These are phyloP conservation scores for Notospermus geniculatus DNA, from an alignment of 1,140 invertebrate genomes.

Conservation along the genomic window DNA sequence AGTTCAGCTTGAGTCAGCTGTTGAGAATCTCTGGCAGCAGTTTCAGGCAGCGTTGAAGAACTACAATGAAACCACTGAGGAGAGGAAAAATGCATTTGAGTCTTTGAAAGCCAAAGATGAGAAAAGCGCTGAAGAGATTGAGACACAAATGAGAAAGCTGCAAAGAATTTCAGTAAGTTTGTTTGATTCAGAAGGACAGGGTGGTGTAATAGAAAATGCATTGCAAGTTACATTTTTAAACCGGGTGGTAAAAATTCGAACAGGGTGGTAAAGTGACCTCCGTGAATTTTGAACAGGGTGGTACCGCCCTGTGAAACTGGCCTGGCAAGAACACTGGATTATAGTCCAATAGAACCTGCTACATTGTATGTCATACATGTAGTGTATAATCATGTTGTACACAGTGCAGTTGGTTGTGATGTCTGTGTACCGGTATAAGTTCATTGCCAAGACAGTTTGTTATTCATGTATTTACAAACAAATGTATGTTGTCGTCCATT, in stretches of 20 bases:
- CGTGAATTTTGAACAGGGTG: neutral
- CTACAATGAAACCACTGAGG: slow-evolving; percentile 55
- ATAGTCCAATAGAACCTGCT: neutral
- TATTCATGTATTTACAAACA: no score
- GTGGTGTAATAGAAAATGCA: no score
- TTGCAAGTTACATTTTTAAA: no score
- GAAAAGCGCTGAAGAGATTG: slow-evolving; percentile 54
- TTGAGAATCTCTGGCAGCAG: slow-evolving; percentile 52
- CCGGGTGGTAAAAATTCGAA: no score
- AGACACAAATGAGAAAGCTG: slow-evolving; percentile 54
- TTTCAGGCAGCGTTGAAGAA: slow-evolving; percentile 46
- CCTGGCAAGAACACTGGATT: neutral
- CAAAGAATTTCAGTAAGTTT: slow-evolving; percentile 50
- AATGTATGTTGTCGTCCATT: no score
- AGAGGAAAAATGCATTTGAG: slow-evolving; percentile 52
- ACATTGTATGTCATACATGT: no score
- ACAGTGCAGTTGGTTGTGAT: no score
- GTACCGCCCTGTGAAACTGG: no score
- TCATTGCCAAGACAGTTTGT: no score
- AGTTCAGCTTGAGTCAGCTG: slow-evolving; percentile 45
- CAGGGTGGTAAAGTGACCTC: no score
- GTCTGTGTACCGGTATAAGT: no score
- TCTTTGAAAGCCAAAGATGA: slow-evolving; percentile 54
- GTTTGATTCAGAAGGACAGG: neutral
- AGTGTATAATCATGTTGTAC: no score